Evolutionary conservation across 2,888 invertebrate genomes (phyloP), one percentile per base, ranked within the genome.

Genomic region (Schizotus pectinicornis): DNA sequence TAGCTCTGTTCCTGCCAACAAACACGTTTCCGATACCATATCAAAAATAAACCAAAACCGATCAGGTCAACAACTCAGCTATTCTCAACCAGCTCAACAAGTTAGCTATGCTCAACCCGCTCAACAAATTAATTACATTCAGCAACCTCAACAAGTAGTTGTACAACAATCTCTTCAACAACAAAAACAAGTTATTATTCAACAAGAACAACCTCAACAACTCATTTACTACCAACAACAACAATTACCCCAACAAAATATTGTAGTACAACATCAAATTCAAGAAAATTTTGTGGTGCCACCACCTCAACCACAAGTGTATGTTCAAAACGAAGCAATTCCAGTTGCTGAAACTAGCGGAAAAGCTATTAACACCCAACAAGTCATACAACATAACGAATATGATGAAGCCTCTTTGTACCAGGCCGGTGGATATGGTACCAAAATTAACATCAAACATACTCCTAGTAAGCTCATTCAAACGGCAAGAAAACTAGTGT

Each of bases 401-500:
- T 60, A 42, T 14, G 61, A 62, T 52, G 61, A 60, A 32, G 6
- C 50, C 8, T 38, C 45, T 34, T 34, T 58, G 35, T 42, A 53
- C 57, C 32, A 7, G 35, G 35, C 6, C 36, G 35, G 12, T 32
- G 12, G 30, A 13, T 8, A 58, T 39, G 14, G 8, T 39, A 12
- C 11, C 13, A 46, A 33, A 41, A 33, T 35, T 43, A 42, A 51
- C 30, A 39, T 46, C 59, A 38, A 79, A 80, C 3, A 83, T 80
- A 54, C 37, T 36, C 54, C 65, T 36, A 80, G 81, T 2, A 84
- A 82, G 67, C 74, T 86, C 36, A 84, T 86, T 8, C 83, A 83
- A 37, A 84, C 81, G 1, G 86, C 86, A 0, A 84, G 83, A 70
- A 84, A 87, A 73, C 76, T 87, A 7, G 84, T 89, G 57, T 81